Evolutionary conservation across 2,113 vertebrate species (phyloP).

Genomic region (Pangasianodon hypophthalmus): DNA sequence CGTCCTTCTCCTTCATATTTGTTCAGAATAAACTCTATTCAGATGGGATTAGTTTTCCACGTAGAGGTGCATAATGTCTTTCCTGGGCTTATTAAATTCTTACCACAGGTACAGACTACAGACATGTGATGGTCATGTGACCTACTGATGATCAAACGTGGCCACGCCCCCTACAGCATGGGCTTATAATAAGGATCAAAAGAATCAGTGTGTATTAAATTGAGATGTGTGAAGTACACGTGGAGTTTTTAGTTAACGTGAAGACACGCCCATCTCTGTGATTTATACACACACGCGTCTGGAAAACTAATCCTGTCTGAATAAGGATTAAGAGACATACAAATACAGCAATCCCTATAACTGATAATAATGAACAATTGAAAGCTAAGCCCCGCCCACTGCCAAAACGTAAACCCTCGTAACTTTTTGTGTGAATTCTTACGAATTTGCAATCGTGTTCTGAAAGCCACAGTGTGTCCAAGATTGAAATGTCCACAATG

Average conservation of each 20-base stretch:
- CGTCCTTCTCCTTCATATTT: neutral
- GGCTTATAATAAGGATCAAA: neutral
- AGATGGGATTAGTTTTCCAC: neutral
- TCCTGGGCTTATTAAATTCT: neutral
- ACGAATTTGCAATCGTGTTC: neutral
- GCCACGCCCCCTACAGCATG: neutral
- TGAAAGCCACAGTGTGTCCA: neutral
- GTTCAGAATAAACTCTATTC: neutral
- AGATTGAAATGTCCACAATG: conserved; percentile 1
- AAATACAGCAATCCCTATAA: neutral
- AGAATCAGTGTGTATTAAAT: neutral
- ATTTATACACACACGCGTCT: neutral
- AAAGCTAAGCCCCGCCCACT: neutral
- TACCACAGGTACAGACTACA: neutral
- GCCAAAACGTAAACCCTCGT: neutral
- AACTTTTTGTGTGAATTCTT: neutral
- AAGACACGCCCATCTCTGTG: too few relatives aligned
- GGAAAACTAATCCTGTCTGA: neutral
- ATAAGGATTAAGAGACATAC: neutral
- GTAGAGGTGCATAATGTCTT: neutral
- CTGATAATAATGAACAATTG: neutral
- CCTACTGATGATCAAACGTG: neutral
- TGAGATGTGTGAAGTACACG: neutral
- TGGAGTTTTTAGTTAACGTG: neutral
- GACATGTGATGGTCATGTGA: neutral